A percentile compares a stretch with the other conserved stretches of the same genome.
phyloP scores from a whole-genome alignment of 2,888 invertebrate genomes.

The Lithosia quadra region DNA sequence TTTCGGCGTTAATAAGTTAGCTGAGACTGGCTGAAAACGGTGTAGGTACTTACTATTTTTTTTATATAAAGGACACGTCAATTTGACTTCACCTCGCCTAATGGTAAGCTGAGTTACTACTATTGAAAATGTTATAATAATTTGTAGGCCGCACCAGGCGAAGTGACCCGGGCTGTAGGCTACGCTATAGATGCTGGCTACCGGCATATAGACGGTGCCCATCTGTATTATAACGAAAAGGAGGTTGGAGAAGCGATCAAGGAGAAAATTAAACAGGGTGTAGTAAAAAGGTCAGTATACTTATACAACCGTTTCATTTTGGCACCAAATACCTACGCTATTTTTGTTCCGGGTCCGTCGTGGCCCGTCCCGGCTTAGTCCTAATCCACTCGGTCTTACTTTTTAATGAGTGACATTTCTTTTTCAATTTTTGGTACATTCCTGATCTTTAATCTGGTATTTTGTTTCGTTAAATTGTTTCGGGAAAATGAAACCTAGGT shows the following conservation, averaged over 20 bases:
- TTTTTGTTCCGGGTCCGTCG: slow-evolving; percentile 29
- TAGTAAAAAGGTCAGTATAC: slow-evolving; percentile 84
- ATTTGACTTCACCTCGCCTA: too few relatives aligned
- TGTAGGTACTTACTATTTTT: too few relatives aligned
- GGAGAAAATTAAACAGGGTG: slow-evolving; percentile 87
- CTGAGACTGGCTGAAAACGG: background rate
- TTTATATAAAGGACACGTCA: too few relatives aligned
- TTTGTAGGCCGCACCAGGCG: slow-evolving; percentile 85
- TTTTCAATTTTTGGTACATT: background rate
- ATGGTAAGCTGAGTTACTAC: too few relatives aligned
- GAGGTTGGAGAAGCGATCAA: slow-evolving; percentile 89
- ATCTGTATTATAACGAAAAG: slow-evolving; percentile 90
- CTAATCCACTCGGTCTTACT: slow-evolving; percentile 29
- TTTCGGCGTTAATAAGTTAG: too few relatives aligned
- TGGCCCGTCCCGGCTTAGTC: slow-evolving; percentile 24
- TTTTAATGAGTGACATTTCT: slow-evolving; percentile 38
- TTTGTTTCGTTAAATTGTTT: background rate
- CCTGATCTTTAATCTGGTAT: background rate
- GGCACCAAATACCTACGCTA: slow-evolving; percentile 28
- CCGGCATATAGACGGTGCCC: slow-evolving; percentile 90
- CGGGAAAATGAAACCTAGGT: background rate
- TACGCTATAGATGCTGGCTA: slow-evolving; percentile 91
- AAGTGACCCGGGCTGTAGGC: slow-evolving; percentile 88
- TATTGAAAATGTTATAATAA: too few relatives aligned
- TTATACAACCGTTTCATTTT: slow-evolving; percentile 27